These are phyloP conservation scores for Branchinecta sandiegonensis DNA, from an alignment of 2,888 invertebrate species.

Conservation along the genomic window DNA sequence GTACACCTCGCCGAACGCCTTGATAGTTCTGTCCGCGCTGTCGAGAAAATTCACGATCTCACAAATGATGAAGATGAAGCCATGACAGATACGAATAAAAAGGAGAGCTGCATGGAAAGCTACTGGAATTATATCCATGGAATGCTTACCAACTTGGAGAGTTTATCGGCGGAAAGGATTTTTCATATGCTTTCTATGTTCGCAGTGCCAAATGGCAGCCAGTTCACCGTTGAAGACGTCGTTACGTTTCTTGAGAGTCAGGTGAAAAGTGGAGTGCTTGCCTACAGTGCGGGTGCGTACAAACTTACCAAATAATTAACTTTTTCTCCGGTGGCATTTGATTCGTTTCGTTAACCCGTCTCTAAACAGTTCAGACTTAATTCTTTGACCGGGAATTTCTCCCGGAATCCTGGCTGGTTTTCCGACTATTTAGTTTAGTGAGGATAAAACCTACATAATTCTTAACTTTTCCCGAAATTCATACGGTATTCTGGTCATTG, in stretches of 20 bases:
- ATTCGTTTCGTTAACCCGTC: no score
- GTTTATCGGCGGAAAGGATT: slow-evolving; percentile 75
- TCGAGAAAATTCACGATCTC: slow-evolving; percentile 48
- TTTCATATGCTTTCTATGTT: slow-evolving; percentile 95
- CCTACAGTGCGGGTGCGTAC: slow-evolving; percentile 73
- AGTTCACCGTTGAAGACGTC: slow-evolving; percentile 74
- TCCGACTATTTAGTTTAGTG: no score
- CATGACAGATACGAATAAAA: slow-evolving; percentile 75
- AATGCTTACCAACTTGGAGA: slow-evolving; percentile 88
- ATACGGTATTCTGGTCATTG: no score
- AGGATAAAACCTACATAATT: no score
- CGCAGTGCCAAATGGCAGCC: slow-evolving; percentile 70
- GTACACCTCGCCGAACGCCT: neutral
- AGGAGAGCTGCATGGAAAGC: slow-evolving; percentile 81
- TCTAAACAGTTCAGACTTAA: no score
- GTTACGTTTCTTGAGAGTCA: slow-evolving; percentile 79
- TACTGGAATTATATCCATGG: slow-evolving; percentile 96
- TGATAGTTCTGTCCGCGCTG: neutral
- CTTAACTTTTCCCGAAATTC: no score
- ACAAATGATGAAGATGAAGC: slow-evolving; percentile 78
- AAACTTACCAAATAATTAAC: slow-evolving; percentile 56
- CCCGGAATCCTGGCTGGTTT: no score
- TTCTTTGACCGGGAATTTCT: no score
- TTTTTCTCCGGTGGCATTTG: no score
- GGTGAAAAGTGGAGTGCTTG: slow-evolving; percentile 73